Percentiles rank a stretch among this genome's conserved stretches.
Evolutionary conservation across 1,140 invertebrate genomes (phyloP).

Genomic region (Mesaphorura yosii): DNA sequence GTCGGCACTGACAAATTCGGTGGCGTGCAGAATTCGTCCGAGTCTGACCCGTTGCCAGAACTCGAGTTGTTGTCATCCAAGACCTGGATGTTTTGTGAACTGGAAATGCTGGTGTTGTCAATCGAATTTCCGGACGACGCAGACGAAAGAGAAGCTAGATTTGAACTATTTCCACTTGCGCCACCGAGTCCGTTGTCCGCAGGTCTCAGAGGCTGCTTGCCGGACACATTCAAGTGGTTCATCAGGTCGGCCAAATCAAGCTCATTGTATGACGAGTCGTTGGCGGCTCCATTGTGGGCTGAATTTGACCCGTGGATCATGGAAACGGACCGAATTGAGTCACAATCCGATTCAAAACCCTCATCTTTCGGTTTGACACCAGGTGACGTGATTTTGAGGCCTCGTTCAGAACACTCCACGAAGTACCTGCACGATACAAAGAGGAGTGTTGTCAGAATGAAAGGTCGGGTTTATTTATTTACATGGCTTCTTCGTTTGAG

Average conservation of each 20-base stretch:
- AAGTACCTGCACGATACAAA: conserved; percentile 21
- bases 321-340: conserved; percentile 25
- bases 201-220: neutral
- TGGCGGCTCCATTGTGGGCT: no score
- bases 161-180: neutral
- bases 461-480: no score
- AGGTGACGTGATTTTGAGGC: conserved; percentile 27
- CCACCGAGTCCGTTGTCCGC: neutral
- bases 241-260: conserved; percentile 23
- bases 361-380: conserved; percentile 24
- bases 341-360: conserved; percentile 30
- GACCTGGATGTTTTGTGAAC: conserved; percentile 20
- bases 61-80: conserved; percentile 27
- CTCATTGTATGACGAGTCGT: conserved; percentile 9
- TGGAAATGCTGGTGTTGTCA: conserved; percentile 28
- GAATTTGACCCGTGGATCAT: no score
- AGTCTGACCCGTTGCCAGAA: conserved; percentile 30
- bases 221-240: conserved; percentile 23
- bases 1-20: no score
- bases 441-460: neutral
- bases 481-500: no score
- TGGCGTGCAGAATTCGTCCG: conserved; percentile 25
- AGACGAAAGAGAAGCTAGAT: conserved; percentile 15
- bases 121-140: conserved; percentile 15
- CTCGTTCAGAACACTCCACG: conserved; percentile 29